Conservation (phyloP, 2,113 vertebrate species). For the Picathartes gymnocephalus region DNA sequence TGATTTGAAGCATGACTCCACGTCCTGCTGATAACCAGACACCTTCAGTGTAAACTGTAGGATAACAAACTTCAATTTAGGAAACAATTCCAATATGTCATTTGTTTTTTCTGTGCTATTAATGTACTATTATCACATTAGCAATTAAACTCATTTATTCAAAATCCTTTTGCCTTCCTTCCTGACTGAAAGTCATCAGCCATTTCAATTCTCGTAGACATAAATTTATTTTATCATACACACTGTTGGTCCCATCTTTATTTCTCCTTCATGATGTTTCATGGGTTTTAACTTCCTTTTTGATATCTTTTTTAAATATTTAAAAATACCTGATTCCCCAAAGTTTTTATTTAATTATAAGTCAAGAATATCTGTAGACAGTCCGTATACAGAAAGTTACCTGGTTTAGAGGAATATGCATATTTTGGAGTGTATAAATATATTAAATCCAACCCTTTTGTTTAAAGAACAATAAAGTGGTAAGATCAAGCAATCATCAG, state of each 20-base stretch:
- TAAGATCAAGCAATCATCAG: background rate
- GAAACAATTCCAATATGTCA: background rate
- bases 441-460: background rate
- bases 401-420: background rate
- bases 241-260: background rate
- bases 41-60: background rate
- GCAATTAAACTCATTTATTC: background rate
- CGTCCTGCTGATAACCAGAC: background rate
- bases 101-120: background rate
- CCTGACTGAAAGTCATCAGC: background rate
- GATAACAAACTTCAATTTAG: background rate
- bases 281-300: background rate
- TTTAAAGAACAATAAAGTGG: background rate
- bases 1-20: background rate
- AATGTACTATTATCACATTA: background rate
- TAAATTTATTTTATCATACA: background rate
- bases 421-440: background rate
- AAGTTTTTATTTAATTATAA: background rate
- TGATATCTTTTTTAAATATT: background rate
- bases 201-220: background rate
- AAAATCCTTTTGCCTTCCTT: background rate
- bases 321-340: background rate
- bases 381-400: background rate
- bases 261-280: background rate
- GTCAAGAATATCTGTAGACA: background rate